phyloP scores from a whole-genome alignment of 2,888 invertebrate genomes.

The Listrodromus nycthemerus region DNA sequence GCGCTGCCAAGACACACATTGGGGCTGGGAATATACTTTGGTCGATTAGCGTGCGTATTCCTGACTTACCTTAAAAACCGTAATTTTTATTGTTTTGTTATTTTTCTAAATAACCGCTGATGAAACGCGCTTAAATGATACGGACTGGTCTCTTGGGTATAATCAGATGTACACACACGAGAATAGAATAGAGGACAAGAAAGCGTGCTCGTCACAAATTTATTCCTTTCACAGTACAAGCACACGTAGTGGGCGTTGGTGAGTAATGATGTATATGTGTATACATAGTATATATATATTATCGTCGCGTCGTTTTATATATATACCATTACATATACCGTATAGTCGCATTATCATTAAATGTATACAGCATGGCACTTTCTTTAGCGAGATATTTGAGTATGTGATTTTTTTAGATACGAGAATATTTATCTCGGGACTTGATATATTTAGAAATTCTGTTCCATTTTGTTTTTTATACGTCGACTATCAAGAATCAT shows the following conservation, averaged over 20 bases:
- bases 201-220: constrained; percentile 75
- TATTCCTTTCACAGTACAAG: constrained; percentile 80
- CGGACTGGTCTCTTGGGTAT: constrained; percentile 26
- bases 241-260: constrained; percentile 73
- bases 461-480: constrained; percentile 31
- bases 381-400: constrained; percentile 20
- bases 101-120: constrained; percentile 12
- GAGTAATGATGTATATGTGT: constrained; percentile 71
- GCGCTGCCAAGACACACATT: too few species aligned
- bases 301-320: constrained; percentile 33
- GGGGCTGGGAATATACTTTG: not conserved
- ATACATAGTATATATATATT: constrained; percentile 55
- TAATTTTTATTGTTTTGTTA: constrained; percentile 12
- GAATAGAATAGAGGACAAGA: constrained; percentile 22
- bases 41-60: constrained; percentile 34
- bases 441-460: constrained; percentile 11
- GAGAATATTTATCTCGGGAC: constrained; percentile 14
- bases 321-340: constrained; percentile 41
- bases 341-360: constrained; percentile 39
- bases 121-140: constrained; percentile 36
- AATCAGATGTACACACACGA: constrained; percentile 30
- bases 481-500: not conserved
- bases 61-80: constrained; percentile 68
- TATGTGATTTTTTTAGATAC: constrained; percentile 12
- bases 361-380: constrained; percentile 27